phyloP scores from a whole-genome alignment of 2,797 vertebrate genomes.

The Scolopax rusticola region DNA sequence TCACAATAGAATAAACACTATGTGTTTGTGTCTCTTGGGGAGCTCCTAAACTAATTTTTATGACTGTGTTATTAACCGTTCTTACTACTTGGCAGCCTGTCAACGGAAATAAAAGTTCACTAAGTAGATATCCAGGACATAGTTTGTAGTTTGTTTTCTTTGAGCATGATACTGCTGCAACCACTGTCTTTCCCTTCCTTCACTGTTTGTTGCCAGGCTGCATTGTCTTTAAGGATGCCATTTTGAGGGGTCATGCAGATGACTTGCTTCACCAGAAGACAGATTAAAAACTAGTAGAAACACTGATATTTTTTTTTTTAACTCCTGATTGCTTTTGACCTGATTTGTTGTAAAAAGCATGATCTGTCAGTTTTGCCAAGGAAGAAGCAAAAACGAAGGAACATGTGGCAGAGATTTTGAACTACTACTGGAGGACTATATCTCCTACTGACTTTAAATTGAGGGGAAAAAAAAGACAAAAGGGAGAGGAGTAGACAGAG shows the following conservation, averaged over 20 bases:
- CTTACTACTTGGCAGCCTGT: constrained; percentile 34
- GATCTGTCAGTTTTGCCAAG: neutral
- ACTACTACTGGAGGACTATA: fast-evolving
- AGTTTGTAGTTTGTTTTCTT: neutral
- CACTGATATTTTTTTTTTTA: neutral
- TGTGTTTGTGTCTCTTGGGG: neutral
- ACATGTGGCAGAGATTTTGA: neutral
- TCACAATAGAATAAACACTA: constrained; percentile 30
- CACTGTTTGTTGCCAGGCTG: neutral
- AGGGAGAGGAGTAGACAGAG: neutral
- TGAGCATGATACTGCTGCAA: neutral
- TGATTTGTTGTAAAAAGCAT: neutral
- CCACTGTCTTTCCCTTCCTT: neutral
- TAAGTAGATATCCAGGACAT: neutral
- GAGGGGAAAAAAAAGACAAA: neutral
- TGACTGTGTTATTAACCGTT: neutral
- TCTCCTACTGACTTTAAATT: neutral
- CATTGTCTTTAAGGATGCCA: neutral
- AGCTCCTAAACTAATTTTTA: constrained; percentile 56
- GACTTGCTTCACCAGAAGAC: neutral
- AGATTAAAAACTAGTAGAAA: neutral
- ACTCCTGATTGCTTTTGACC: neutral
- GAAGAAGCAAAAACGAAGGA: neutral
- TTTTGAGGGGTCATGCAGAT: neutral
- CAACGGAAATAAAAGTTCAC: constrained; percentile 9